A percentile compares a stretch with the other conserved stretches of the same genome.
Evolutionary conservation across 2,888 invertebrate genomes (phyloP).

Genomic region (Stenotaenia linearis): DNA sequence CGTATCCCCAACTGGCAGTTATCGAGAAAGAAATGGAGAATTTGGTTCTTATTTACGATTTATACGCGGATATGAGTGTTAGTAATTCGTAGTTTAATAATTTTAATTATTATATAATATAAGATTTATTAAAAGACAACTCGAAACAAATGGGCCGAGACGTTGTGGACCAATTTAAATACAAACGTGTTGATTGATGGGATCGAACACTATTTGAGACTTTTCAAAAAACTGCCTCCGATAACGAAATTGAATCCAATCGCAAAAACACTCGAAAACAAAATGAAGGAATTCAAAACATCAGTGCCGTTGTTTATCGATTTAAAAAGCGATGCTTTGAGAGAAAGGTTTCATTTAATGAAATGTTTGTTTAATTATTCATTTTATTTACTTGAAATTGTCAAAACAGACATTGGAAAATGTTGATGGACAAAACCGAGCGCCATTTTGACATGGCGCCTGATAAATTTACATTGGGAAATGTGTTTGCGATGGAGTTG

Average conservation of each 20-base stretch:
- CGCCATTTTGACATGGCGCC: conserved; percentile 79
- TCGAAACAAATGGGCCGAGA: conserved; percentile 75
- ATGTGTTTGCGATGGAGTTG: conserved; percentile 88
- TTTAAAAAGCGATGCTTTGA: conserved; percentile 81
- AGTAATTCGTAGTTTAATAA: not conserved
- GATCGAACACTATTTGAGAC: conserved; percentile 75
- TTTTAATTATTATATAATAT: not conserved
- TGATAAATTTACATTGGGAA: conserved; percentile 80
- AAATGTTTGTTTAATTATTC: not conserved
- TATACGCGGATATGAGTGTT: conserved; percentile 69
- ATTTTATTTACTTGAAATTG: not conserved
- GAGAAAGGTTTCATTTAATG: conserved; percentile 53
- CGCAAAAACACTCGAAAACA: conserved; percentile 66
- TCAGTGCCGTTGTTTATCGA: conserved; percentile 85
- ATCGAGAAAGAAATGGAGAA: conserved; percentile 50
- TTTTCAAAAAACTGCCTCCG: conserved; percentile 68
- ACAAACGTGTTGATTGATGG: conserved; percentile 76
- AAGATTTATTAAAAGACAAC: conserved; percentile 51
- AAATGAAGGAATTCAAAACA: conserved; percentile 81
- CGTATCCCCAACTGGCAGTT: conserved; percentile 66
- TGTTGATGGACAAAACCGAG: conserved; percentile 79
- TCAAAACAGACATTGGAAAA: conserved; percentile 69
- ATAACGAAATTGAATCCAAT: conserved; percentile 54
- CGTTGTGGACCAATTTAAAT: conserved; percentile 79
- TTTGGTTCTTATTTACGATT: conserved; percentile 67